Evolutionary conservation across 2,888 invertebrate species (phyloP), one percentile per base, ranked within the genome.

Genomic region (Xestia sexstrigata): DNA sequence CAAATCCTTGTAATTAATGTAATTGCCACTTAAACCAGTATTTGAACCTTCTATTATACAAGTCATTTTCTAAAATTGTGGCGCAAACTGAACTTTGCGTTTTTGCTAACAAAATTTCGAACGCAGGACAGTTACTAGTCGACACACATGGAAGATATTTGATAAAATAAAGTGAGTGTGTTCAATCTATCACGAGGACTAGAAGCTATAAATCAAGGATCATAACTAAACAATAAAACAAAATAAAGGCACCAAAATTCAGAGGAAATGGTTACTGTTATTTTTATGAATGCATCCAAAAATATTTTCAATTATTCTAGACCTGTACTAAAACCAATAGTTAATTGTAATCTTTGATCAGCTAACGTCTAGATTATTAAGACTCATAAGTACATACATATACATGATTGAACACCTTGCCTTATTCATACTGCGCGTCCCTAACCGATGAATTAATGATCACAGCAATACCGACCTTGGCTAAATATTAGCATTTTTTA

Each of bases 401-500:
- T 39, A 63, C n/a, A 63, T 63, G 15, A 75, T 26, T 11, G 42
- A 49, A 39, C 15, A 30, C 11, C 47, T 39, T 84, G 30, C 35
- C 39, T 68, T 70, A 82, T 70, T 70, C 67, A 63, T 70, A 69
- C 58, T 49, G 23, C 23, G 1, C n/a, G 39, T 79, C 78, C 35
- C 52, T 62, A 60, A 45, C 52, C 13, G 30, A 58, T 70, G 55
- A 82, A 76, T 76, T 65, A 71, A 70, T 83, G 49, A 39, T 62
- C 62, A 42, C 35, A 66, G 55, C 69, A 63, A 66, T 30, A 23
- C 8, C 30, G 69, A 70, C 84, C 83, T 83, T 73, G 62, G 17
- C 15, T 23, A 5, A 35, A 83, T 86, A 78, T 86, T 68, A 39
- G 63, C 70, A 83, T 86, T 78, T 73, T 63, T 83, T 72, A 86